phyloP scores from a whole-genome alignment of 2,113 vertebrate genomes.

The Lycocorax pyrrhopterus region DNA sequence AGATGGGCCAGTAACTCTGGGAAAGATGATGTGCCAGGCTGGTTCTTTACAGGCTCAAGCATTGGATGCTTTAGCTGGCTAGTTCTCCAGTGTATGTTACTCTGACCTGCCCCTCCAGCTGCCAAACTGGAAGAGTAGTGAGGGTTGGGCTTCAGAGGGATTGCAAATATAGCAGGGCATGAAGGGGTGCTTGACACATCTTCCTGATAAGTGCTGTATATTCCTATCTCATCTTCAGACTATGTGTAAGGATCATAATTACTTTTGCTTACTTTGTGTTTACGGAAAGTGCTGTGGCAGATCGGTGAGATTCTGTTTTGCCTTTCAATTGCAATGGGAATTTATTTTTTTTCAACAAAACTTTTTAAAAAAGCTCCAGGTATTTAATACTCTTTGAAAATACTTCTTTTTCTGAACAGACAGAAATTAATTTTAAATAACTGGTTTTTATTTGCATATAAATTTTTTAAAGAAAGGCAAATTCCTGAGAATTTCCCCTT shows the following conservation, averaged over 20 bases:
- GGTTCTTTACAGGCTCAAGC: background rate
- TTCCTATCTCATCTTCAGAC: background rate
- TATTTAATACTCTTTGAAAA: background rate
- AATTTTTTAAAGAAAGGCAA: background rate
- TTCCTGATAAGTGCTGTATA: background rate
- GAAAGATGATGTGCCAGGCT: background rate
- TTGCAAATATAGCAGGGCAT: background rate
- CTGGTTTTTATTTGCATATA: background rate
- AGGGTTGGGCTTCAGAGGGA: background rate
- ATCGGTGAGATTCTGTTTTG: background rate
- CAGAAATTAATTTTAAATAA: background rate
- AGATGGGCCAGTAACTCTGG: background rate
- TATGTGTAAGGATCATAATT: background rate
- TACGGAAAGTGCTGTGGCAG: background rate
- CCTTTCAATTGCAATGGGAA: background rate
- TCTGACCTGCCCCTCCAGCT: background rate
- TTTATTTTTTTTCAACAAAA: background rate
- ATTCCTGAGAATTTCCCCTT: background rate
- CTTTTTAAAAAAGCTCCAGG: accelerated
- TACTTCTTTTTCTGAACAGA: background rate
- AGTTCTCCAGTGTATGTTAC: accelerated
- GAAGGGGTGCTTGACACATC: background rate
- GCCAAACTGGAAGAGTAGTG: accelerated
- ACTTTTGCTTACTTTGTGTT: background rate
- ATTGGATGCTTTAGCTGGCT: background rate